Base-by-base conservation (phyloP, 2,113 vertebrate genomes). In the Callorhinus ursinus region DNA sequence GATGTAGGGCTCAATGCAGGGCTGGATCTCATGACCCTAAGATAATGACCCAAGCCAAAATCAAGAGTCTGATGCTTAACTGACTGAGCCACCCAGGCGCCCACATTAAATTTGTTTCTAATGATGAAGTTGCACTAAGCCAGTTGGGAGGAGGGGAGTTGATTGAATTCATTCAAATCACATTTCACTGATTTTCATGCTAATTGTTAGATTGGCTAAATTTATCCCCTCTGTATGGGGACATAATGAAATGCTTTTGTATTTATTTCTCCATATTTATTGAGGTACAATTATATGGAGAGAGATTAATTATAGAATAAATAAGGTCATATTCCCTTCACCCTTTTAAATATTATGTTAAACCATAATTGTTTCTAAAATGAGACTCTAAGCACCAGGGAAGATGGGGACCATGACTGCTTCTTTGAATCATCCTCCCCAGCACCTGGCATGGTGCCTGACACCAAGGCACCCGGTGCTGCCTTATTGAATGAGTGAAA, bases 231-330 rank as follows among this genome's bases (percentile, higher is more conserved):
- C 67, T 79, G 36, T 86, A 63, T 74, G 22, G 83, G 51, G 36
- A 88, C 61, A 1, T 61, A 33, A 63, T 71, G 36, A 77, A 26
- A 67, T 81, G 59, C 59, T 91, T 96, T 96, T 96, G 28, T 33
- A 46, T 89, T 86, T 69, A 86, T 92, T 86, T 96, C 28, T 79
- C 13, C 72, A 18, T 72, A 26, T 61, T 42, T 92, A 11, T 24
- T 65, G 79, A 91, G 13, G 31, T 55, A 61, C 33, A 5, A 22
- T 85, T 93, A 71, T 91, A 36, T 65, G 59, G 22, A 79, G 16
- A 94, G 79, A 72, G 67, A 88, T 81, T 95, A 74, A 85, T 77
- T 91, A 49, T 83, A 67, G 63, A 26, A 51, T 72, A 87, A 85
- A 57, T 49, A 39, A 49, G 42, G 63, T 88, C 83, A 12, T 72